Percentiles rank a stretch among this genome's conserved stretches.
These are phyloP conservation scores for Ptilorrhoa leucosticta DNA, from an alignment of 2,113 vertebrate species.

Conservation along the genomic window DNA sequence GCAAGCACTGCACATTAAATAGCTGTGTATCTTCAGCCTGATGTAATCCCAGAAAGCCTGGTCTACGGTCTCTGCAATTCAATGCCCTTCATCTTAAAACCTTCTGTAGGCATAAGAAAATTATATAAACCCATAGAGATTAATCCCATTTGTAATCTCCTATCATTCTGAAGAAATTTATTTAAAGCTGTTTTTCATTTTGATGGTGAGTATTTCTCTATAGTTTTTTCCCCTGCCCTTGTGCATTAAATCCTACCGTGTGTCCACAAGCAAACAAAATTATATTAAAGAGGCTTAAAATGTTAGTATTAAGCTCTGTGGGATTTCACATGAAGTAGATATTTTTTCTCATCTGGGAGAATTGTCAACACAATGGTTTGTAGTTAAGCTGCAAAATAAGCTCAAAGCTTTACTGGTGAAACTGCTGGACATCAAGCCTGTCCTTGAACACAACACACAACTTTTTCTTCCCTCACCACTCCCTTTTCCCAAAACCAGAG, in stretches of 20 bases:
- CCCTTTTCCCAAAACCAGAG: neutral
- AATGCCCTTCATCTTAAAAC: neutral
- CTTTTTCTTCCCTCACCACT: neutral
- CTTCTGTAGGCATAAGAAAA: neutral
- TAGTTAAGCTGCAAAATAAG: neutral
- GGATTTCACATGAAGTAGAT: neutral
- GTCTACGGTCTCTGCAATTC: neutral
- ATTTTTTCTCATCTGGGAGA: neutral
- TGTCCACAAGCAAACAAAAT: neutral
- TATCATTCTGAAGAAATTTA: neutral
- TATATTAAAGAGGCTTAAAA: neutral
- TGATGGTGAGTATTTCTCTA: neutral
- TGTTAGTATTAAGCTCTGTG: neutral
- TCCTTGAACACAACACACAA: neutral
- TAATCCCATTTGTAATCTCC: neutral
- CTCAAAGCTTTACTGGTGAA: neutral
- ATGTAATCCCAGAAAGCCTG: neutral
- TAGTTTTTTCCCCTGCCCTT: neutral
- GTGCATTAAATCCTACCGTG: neutral
- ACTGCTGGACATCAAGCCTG: neutral
- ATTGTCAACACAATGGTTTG: neutral
- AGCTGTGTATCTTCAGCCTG: neutral
- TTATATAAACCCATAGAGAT: neutral
- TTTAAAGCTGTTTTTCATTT: neutral
- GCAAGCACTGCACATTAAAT: neutral